Evolutionary conservation across 2,797 vertebrate genomes (phyloP).

Genomic region (Amblyraja radiata): DNA sequence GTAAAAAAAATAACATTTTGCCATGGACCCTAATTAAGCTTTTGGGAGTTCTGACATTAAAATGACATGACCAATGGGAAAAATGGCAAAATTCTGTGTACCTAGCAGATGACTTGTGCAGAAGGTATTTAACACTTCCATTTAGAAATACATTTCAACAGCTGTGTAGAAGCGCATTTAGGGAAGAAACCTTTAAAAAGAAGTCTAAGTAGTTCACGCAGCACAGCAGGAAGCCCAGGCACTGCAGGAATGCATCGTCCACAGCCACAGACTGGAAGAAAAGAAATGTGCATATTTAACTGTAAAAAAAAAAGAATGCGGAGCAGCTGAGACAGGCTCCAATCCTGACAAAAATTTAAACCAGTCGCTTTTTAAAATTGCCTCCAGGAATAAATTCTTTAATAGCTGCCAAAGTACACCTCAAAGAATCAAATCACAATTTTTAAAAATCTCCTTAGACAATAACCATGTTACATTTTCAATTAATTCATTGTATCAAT

Average conservation of each 20-base stretch:
- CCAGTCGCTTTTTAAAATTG: background rate
- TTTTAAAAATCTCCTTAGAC: background rate
- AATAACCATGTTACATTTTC: background rate
- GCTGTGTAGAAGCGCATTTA: conserved; percentile 21
- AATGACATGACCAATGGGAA: background rate
- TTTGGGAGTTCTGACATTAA: background rate
- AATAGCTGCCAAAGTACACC: background rate
- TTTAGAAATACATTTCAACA: conserved; percentile 34
- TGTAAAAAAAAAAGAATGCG: conserved; percentile 23
- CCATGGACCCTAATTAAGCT: background rate
- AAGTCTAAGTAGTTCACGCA: conserved; percentile 55
- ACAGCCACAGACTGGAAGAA: conserved; percentile 56
- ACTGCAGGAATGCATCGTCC: conserved; percentile 54
- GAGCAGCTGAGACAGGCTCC: conserved; percentile 19
- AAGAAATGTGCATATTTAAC: conserved; percentile 52
- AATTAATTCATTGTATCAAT: background rate
- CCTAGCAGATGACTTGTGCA: background rate
- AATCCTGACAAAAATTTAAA: background rate
- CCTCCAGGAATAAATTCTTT: background rate
- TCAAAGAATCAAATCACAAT: background rate
- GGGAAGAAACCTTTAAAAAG: conserved; percentile 56
- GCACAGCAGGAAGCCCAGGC: conserved; percentile 56
- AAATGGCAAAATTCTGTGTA: background rate
- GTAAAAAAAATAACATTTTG: background rate
- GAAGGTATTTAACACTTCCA: background rate